Percentiles rank a stretch among this genome's conserved stretches.
Evolutionary conservation across 2,113 vertebrate genomes (phyloP).

Genomic region (Leptosomus discolor): DNA sequence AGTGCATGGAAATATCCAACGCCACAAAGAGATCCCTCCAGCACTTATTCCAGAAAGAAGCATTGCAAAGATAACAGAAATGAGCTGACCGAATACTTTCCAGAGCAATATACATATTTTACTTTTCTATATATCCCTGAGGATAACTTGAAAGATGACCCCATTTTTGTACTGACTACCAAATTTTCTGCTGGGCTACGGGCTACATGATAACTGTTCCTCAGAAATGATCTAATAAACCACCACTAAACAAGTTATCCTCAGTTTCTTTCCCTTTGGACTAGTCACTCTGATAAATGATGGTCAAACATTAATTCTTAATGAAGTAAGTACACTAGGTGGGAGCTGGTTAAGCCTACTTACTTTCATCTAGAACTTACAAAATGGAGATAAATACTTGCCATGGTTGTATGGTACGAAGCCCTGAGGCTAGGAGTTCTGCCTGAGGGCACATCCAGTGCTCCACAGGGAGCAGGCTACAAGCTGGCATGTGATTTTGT

Average conservation of each 20-base stretch:
- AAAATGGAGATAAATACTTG: neutral
- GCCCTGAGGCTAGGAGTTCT: neutral
- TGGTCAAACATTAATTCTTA: neutral
- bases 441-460: accelerated
- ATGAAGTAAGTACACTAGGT: neutral
- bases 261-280: neutral
- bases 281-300: neutral
- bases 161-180: no score
- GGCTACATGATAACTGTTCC: no score
- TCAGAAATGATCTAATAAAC: no score
- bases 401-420: neutral
- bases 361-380: neutral
- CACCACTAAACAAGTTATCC: no score
- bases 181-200: no score
- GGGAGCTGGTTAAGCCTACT: neutral
- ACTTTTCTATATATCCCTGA: neutral
- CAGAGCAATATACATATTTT: neutral
- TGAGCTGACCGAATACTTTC: neutral
- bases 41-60: neutral
- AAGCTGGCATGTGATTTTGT: neutral
- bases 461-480: neutral
- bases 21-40: neutral
- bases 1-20: neutral
- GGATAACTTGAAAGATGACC: no score
- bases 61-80: neutral